These are phyloP conservation scores for Hirtodrosophila histrioides DNA, from an alignment of 2,888 invertebrate species.

Conservation along the genomic window DNA sequence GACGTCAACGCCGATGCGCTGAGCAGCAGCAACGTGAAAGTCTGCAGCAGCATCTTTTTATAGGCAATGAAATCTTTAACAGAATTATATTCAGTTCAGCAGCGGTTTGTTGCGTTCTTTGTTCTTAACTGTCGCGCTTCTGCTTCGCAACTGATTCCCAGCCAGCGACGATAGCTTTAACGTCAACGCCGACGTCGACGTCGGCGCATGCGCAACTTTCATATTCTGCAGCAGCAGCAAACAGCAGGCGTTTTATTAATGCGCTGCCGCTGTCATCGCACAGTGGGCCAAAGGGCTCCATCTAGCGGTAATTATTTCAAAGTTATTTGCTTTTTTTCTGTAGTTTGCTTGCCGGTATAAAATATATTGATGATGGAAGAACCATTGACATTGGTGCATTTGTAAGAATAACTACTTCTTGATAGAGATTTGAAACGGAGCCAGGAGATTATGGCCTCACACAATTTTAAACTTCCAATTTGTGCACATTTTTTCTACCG, in stretches of 20 bases:
- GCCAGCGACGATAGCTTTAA: slow-evolving; percentile 46
- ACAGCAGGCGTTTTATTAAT: not conserved
- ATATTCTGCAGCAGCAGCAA: slow-evolving; percentile 56
- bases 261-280: slow-evolving; percentile 2
- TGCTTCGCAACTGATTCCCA: slow-evolving; percentile 70
- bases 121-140: slow-evolving; percentile 76
- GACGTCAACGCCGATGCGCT: slow-evolving; percentile 23
- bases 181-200: slow-evolving; percentile 32
- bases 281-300: no score
- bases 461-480: no score
- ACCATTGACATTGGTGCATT: no score
- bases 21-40: slow-evolving; percentile 42
- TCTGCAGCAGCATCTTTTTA: slow-evolving; percentile 52
- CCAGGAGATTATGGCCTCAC: no score
- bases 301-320: no score
- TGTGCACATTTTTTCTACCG: no score
- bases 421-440: no score
- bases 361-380: no score
- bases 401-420: no score
- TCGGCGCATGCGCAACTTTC: slow-evolving; percentile 74
- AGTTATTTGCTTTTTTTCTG: no score
- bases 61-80: not conserved
- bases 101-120: slow-evolving; percentile 35
- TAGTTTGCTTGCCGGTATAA: no score
- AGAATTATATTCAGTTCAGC: not conserved